A percentile compares a stretch with the other conserved stretches of the same genome.
phyloP scores from a whole-genome alignment of 2,113 vertebrate species.

The Sarotherodon lohbergeri region DNA sequence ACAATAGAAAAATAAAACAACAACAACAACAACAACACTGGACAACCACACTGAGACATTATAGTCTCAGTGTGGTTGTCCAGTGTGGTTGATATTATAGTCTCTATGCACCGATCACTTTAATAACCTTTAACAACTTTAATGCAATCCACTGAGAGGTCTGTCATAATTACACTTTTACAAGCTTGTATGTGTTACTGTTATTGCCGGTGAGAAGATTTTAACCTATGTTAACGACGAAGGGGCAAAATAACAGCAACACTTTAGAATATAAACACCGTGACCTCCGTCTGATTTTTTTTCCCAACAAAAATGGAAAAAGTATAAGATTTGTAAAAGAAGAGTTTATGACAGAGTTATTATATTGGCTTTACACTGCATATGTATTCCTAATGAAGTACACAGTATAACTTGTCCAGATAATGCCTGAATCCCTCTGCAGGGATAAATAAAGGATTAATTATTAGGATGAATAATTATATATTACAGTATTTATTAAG shows the following conservation, averaged over 20 bases:
- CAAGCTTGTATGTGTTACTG: neutral
- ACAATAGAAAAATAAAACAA: neutral
- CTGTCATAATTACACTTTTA: neutral
- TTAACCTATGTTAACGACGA: neutral
- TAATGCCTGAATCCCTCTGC: neutral
- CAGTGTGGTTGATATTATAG: rapidly evolving
- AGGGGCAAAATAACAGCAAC: neutral
- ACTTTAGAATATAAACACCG: neutral
- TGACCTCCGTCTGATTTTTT: neutral
- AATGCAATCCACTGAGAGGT: neutral
- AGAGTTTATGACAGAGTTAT: neutral
- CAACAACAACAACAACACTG: neutral
- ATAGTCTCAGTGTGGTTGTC: neutral
- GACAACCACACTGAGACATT: neutral
- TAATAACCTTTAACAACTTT: neutral
- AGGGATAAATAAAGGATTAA: neutral
- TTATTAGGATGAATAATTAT: neutral
- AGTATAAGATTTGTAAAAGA: rapidly evolving
- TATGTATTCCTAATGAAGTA: neutral
- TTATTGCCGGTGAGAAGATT: neutral
- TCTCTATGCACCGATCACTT: neutral
- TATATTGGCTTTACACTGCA: neutral
- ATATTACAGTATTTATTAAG: neutral
- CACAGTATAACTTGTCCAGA: neutral
- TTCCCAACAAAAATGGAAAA: neutral